Percentiles rank a stretch among this genome's conserved stretches.
These are phyloP conservation scores for Syngnathus scovelli DNA, from an alignment of 2,113 vertebrate genomes.

Conservation along the genomic window DNA sequence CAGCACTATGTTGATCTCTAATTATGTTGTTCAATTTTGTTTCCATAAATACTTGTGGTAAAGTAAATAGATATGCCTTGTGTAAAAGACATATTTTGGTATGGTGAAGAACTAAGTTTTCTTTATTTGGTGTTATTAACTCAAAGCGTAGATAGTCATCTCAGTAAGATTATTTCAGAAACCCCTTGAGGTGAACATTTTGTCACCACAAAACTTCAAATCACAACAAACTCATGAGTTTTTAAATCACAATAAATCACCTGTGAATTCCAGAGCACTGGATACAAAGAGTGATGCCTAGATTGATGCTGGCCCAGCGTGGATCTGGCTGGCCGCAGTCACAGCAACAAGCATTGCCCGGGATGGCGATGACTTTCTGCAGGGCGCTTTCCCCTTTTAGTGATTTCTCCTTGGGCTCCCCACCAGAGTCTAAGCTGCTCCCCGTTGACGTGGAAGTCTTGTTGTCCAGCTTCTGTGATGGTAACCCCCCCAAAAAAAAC, in stretches of 20 bases:
- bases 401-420: constrained; percentile 81
- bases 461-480: constrained; percentile 81
- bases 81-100: no score
- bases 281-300: constrained; percentile 93
- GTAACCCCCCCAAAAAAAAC: not conserved
- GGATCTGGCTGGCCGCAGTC: constrained; percentile 91
- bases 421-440: constrained; percentile 84
- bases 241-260: constrained; percentile 54
- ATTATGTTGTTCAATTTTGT: not conserved
- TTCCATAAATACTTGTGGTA: not conserved
- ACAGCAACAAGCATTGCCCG: constrained; percentile 85
- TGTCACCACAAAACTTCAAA: not conserved
- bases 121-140: no score
- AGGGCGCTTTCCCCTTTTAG: constrained; percentile 90
- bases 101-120: no score
- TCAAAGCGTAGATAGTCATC: constrained; percentile 3
- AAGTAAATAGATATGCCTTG: not conserved
- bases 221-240: not conserved
- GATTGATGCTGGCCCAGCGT: constrained; percentile 96
- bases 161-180: constrained; percentile 29
- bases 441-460: constrained; percentile 85
- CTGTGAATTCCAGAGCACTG: constrained; percentile 97
- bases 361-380: constrained; percentile 83
- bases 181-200: constrained; percentile 1
- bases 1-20: no score